A percentile compares a stretch with the other conserved stretches of the same genome.
phyloP scores from a whole-genome alignment of 2,888 invertebrate genomes.

The Steinernema carpocapsae region DNA sequence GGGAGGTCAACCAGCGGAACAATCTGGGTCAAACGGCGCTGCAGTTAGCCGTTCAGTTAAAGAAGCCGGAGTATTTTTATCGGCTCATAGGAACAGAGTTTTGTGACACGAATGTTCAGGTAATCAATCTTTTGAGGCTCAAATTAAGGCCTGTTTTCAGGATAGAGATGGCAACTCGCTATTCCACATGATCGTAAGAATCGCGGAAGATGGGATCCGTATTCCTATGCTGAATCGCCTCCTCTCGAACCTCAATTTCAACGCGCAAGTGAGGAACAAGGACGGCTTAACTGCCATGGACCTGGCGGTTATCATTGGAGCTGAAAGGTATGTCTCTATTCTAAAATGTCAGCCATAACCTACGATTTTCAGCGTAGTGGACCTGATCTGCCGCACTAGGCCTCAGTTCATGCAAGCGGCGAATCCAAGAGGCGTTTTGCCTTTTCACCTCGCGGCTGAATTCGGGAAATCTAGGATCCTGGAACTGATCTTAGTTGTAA shows the following conservation, averaged over 20 bases:
- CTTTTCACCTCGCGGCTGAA: neutral
- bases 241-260: neutral
- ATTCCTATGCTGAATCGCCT: neutral
- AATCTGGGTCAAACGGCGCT: neutral
- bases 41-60: neutral
- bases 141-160: too few relatives aligned
- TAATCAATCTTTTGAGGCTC: too few relatives aligned
- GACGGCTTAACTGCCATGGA: neutral
- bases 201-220: neutral
- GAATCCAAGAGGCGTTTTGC: neutral
- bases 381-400: neutral
- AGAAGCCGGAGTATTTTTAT: neutral
- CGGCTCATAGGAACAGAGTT: neutral
- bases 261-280: neutral
- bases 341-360: neutral
- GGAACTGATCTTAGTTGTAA: neutral
- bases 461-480: neutral
- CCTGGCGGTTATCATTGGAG: neutral
- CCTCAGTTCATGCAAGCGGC: neutral
- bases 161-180: neutral
- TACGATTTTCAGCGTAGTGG: neutral
- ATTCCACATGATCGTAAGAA: neutral
- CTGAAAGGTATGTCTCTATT: neutral
- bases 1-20: neutral
- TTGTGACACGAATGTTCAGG: neutral